These are phyloP conservation scores for Crenichthys baileyi DNA, from an alignment of 2,797 vertebrate genomes.

Conservation along the genomic window DNA sequence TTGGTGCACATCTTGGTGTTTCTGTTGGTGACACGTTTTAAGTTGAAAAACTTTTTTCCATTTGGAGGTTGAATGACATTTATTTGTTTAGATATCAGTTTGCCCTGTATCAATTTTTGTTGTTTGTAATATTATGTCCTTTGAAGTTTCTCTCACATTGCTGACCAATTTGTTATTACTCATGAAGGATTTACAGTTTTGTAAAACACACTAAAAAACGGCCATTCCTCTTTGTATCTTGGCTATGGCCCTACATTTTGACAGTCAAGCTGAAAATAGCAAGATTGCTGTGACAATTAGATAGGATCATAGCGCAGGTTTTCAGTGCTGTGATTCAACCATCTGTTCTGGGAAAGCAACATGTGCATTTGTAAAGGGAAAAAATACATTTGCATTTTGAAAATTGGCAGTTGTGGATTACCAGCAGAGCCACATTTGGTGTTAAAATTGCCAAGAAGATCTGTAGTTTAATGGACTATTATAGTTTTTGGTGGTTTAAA, in stretches of 20 bases:
- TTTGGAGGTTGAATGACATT: not conserved
- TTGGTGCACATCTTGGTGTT: not conserved
- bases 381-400: conserved; percentile 29
- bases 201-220: conserved; percentile 8
- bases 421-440: conserved; percentile 12
- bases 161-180: not conserved
- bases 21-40: not conserved
- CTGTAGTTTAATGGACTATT: not conserved
- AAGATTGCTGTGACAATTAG: conserved; percentile 53
- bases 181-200: not conserved
- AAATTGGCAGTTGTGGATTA: conserved; percentile 9
- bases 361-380: conserved; percentile 28
- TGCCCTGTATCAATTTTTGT: not conserved
- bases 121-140: not conserved
- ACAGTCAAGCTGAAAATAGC: conserved; percentile 53
- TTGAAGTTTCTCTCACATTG: not conserved
- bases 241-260: conserved; percentile 42
- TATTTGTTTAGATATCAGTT: not conserved
- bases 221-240: conserved; percentile 18
- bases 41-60: not conserved
- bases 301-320: conserved; percentile 57
- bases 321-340: conserved; percentile 54
- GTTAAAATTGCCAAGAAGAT: conserved; percentile 25
- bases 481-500: not conserved
- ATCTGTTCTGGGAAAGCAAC: conserved; percentile 56